Evolutionary conservation across 2,113 vertebrate genomes (phyloP), one percentile per base, ranked within the genome.

Genomic region (Pituophis catenifer): DNA sequence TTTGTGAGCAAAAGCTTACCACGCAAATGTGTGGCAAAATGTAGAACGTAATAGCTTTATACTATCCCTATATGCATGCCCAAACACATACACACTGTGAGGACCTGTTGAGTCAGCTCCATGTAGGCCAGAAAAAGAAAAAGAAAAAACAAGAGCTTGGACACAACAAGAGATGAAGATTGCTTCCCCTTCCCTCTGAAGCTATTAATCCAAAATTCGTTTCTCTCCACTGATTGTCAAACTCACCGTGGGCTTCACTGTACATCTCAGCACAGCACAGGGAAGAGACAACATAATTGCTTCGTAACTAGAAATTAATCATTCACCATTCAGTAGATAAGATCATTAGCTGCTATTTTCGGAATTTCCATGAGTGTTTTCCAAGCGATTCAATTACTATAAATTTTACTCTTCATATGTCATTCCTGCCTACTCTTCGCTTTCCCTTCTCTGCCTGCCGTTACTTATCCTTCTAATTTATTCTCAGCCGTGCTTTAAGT

Each of bases 401-500:
- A 89, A 38, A 93, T 65, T 93, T 86, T 53, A 48, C 55, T 94
- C 81, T 93, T 19, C 17, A 85, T 0, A 91, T 90, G 2, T 11
- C 85, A 12, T 93, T 90, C 44, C 91, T 97, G 96, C 94, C 75
- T 89, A 93, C 93, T 94, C 92, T 91, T 93, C 0, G 86, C 89
- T 91, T 92, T 2, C 88, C 59, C 29, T 93, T 75, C 53, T n/a
- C 95, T 4, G 65, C 0, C 86, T 89, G 2, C 91, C 92, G 92
- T 95, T 29, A 94, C 93, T 94, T 94, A 92, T 44, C 95, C 91
- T 92, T 57, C n/a, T 65, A 93, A 3, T 0, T 89, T 94, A 95
- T 91, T 10, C 88, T 9, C 86, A 29, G 33, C 21, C 21, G 21
- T 10, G 17, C 86, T 95, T 7, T 88, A 88, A 48, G 75, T 24